These are phyloP conservation scores for Phalacrocorax brasilianus DNA, from an alignment of 2,113 vertebrate genomes.

Conservation along the genomic window DNA sequence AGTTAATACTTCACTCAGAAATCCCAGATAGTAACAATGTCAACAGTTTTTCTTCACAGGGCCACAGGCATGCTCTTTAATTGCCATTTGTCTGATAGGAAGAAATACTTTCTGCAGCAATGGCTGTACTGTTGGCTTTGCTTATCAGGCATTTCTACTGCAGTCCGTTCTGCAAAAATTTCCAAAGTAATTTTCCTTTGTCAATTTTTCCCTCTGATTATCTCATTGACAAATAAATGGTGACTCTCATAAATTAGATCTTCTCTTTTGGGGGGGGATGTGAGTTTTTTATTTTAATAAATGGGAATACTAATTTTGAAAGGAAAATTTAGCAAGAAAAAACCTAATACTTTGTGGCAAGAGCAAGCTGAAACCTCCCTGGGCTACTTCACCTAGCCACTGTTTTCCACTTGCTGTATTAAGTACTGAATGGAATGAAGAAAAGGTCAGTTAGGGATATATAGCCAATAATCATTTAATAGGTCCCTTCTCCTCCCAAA, in stretches of 20 bases:
- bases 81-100: neutral
- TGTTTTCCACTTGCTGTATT: neutral
- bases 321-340: neutral
- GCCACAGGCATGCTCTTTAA: neutral
- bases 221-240: neutral
- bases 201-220: neutral
- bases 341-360: neutral
- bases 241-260: neutral
- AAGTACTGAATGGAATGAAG: neutral
- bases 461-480: neutral
- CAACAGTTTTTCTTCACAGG: neutral
- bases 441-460: neutral
- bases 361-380: neutral
- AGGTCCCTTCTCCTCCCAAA: neutral
- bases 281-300: neutral
- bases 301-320: neutral
- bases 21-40: neutral
- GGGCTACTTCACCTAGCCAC: neutral
- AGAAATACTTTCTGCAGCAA: neutral
- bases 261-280: neutral
- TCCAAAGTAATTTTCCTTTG: neutral
- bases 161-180: neutral
- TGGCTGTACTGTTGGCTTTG: neutral
- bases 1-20: neutral
- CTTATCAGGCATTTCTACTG: neutral